Percentiles rank a stretch among this genome's conserved stretches.
phyloP scores from a whole-genome alignment of 2,797 vertebrate genomes.

The Fratercula arctica region DNA sequence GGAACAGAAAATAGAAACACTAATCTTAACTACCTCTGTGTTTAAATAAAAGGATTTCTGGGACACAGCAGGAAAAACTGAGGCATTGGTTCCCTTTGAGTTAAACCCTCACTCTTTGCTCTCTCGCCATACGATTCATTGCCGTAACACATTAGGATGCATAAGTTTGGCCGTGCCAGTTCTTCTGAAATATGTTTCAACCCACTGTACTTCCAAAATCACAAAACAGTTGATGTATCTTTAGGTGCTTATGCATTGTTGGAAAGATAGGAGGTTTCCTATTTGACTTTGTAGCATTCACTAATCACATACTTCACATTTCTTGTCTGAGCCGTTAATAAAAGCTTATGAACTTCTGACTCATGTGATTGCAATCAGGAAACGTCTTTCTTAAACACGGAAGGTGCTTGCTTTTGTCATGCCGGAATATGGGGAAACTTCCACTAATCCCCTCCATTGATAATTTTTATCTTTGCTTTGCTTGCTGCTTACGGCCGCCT shows the following conservation, averaged over 20 bases:
- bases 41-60: constrained; percentile 11
- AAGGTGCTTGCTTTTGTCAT: not conserved
- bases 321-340: not conserved
- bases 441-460: not conserved
- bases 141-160: not conserved
- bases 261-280: not conserved
- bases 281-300: not conserved
- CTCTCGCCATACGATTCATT: not conserved
- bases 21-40: not conserved
- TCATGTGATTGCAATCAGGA: not conserved
- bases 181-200: not conserved
- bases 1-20: not conserved
- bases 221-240: not conserved
- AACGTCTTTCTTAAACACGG: not conserved
- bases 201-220: not conserved
- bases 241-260: fast-evolving
- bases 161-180: not conserved
- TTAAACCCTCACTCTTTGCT: not conserved
- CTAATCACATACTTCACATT: not conserved
- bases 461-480: not conserved
- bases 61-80: not conserved
- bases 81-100: not conserved
- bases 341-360: not conserved
- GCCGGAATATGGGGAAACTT: not conserved
- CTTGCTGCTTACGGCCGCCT: not conserved